Conservation (phyloP, 2,888 invertebrate species). For the Coecobrya sp. region DNA sequence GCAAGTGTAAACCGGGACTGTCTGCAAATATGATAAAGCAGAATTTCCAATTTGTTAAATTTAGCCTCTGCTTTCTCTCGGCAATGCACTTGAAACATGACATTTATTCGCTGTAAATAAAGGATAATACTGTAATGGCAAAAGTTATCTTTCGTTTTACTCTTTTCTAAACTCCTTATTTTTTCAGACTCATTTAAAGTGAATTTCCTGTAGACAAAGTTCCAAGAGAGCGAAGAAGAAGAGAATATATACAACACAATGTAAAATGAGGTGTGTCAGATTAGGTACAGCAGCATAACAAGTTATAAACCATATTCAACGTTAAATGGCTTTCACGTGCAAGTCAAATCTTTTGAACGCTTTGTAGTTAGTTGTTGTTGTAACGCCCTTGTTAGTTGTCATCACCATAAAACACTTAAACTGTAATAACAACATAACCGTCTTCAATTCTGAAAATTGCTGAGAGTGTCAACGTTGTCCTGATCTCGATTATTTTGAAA, state of each 20-base stretch:
- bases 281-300: neutral
- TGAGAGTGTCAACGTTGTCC: neutral
- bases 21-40: constrained; percentile 3
- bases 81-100: constrained; percentile 41
- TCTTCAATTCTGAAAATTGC: neutral
- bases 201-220: too few relatives aligned
- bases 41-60: constrained; percentile 38
- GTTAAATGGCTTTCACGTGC: neutral
- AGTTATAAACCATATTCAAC: neutral
- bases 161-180: neutral
- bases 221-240: neutral
- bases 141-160: constrained; percentile 16
- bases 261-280: neutral
- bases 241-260: neutral
- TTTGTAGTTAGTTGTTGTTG: neutral
- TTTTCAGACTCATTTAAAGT: neutral
- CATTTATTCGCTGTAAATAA: constrained; percentile 55
- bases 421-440: neutral
- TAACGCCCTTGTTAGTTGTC: constrained; percentile 35
- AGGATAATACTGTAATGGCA: constrained; percentile 51
- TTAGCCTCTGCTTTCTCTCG: neutral
- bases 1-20: neutral
- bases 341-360: neutral
- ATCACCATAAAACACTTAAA: constrained; percentile 23
- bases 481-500: too few relatives aligned